Percentiles rank a stretch among this genome's conserved stretches.
Conservation (phyloP, 2,113 vertebrate genomes). For the Desmodus rotundus region DNA sequence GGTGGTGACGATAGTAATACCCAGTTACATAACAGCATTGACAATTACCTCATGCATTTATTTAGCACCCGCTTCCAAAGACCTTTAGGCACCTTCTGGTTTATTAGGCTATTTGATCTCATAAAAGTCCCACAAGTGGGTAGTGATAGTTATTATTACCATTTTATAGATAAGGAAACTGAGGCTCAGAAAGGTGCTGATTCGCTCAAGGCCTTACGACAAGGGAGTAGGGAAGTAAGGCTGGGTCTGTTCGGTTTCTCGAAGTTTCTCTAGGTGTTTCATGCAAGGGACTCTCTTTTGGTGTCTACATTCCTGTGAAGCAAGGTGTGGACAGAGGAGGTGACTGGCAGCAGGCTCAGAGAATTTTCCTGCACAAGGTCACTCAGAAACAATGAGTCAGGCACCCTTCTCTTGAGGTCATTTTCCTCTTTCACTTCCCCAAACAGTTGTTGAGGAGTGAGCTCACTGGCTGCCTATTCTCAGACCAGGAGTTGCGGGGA, state of each 20-base stretch:
- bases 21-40: neutral
- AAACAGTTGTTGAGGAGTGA: conserved; percentile 50
- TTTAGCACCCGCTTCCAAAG: neutral
- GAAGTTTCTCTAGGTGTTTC: conserved; percentile 13
- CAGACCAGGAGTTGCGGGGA: neutral
- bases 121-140: conserved; percentile 62
- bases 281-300: neutral
- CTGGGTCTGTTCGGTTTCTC: neutral
- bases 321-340: conserved; percentile 40
- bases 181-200: conserved; percentile 27
- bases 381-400: conserved; percentile 60
- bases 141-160: conserved; percentile 14
- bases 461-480: neutral
- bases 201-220: conserved; percentile 9
- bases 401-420: conserved; percentile 26
- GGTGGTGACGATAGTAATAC: neutral
- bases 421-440: conserved; percentile 70
- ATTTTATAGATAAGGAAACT: conserved; percentile 62
- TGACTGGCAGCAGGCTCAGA: conserved; percentile 32
- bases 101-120: conserved; percentile 49
- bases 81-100: neutral
- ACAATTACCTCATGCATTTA: neutral
- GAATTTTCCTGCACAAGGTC: conserved; percentile 19
- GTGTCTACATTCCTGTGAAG: conserved; percentile 37
- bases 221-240: neutral